Conservation (phyloP, 2,888 invertebrate species). For the Diarsia dahlii region DNA sequence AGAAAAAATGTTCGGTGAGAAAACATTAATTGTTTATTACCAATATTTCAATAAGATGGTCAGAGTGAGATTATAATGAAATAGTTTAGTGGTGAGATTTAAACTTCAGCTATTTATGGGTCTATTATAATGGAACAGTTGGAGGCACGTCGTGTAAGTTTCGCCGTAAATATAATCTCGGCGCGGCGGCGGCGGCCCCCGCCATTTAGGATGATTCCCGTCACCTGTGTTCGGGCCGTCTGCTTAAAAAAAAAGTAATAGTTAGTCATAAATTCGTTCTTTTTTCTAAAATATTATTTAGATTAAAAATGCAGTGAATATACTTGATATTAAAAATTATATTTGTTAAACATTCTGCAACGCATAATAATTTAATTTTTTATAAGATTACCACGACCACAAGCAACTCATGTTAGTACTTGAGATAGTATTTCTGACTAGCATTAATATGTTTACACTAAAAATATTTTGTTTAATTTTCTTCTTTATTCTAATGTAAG, state of each 20-base stretch:
- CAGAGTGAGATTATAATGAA: constrained; percentile 28
- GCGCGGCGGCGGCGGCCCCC: constrained; percentile 46
- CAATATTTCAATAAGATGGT: background rate
- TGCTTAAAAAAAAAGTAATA: constrained; percentile 39
- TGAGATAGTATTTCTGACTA: background rate
- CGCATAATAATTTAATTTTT: no score
- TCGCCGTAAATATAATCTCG: constrained; percentile 75
- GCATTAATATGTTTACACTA: background rate
- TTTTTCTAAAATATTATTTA: background rate
- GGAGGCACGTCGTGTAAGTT: constrained; percentile 71
- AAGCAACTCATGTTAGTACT: background rate
- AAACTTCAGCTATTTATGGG: constrained; percentile 75
- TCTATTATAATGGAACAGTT: constrained; percentile 72
- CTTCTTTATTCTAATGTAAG: background rate
- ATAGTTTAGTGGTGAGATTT: constrained; percentile 67
- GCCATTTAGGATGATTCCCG: constrained; percentile 70
- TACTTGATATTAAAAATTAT: constrained; percentile 4
- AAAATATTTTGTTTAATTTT: background rate
- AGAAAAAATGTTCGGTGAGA: background rate
- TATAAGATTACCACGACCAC: background rate
- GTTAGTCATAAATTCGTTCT: background rate
- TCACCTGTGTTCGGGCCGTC: constrained; percentile 56
- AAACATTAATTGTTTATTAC: background rate
- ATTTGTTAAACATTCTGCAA: background rate
- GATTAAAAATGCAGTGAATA: background rate